Percentiles rank a stretch among this genome's conserved stretches.
Evolutionary conservation across 2,888 invertebrate genomes (phyloP).

Genomic region (Strigamia transsilvanica): DNA sequence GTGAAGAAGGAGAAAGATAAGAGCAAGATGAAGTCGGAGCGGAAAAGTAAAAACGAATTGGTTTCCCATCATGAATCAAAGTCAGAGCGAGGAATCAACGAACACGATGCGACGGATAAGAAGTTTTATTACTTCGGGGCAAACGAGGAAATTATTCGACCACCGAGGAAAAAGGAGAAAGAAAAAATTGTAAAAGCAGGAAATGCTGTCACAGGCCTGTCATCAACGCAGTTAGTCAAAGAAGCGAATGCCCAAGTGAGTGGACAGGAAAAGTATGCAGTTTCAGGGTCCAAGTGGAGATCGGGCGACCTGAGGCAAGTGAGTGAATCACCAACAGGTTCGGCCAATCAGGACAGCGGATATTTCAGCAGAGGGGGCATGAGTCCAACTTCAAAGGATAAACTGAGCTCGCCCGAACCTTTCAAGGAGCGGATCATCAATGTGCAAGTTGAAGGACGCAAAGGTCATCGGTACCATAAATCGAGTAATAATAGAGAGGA

Average conservation of each 20-base stretch:
- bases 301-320: neutral
- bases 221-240: conserved; percentile 55
- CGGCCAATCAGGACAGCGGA: conserved; percentile 51
- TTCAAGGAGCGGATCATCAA: conserved; percentile 50
- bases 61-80: conserved; percentile 16
- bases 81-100: neutral
- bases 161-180: conserved; percentile 35
- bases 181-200: neutral
- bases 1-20: conserved; percentile 29
- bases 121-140: conserved; percentile 53
- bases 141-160: conserved; percentile 22
- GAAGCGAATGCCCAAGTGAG: conserved; percentile 55
- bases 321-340: conserved; percentile 49
- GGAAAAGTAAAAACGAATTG: conserved; percentile 15
- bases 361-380: conserved; percentile 26
- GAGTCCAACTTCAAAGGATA: conserved; percentile 37
- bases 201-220: conserved; percentile 13
- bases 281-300: neutral
- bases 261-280: conserved; percentile 24
- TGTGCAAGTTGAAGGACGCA: conserved; percentile 39
- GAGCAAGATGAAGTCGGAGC: conserved; percentile 24
- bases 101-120: conserved; percentile 23
- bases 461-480: conserved; percentile 20
- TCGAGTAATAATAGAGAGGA: conserved; percentile 1
- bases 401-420: conserved; percentile 26